A percentile compares a stretch with the other conserved stretches of the same genome.
Conservation (phyloP, 2,113 vertebrate genomes). For the Monarcha castaneiventris region DNA sequence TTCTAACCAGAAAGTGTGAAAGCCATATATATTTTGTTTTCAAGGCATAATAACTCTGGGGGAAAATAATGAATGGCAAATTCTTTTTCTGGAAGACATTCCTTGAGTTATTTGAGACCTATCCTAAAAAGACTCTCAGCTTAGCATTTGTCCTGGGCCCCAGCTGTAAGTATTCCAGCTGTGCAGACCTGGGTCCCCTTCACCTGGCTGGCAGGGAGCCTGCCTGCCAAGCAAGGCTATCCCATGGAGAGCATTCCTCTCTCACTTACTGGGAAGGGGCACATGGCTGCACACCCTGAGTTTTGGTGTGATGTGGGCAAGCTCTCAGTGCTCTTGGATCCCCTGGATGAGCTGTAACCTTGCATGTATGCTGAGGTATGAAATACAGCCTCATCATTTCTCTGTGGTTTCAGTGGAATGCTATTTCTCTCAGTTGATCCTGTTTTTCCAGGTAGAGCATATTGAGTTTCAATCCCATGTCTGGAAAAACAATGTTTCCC, state of each 20-base stretch:
- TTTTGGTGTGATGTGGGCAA: not conserved
- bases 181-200: not conserved
- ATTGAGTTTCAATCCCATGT: slow-evolving; percentile 37
- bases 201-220: accelerated
- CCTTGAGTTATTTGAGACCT: not conserved
- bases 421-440: not conserved
- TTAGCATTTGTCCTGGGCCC: not conserved
- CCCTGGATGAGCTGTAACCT: not conserved
- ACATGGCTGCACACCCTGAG: not conserved
- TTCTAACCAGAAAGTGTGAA: slow-evolving; percentile 41
- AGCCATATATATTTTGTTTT: slow-evolving; percentile 29
- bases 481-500: slow-evolving; percentile 45
- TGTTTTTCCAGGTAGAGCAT: slow-evolving; percentile 36
- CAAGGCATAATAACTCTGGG: not conserved
- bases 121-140: not conserved
- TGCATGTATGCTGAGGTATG: not conserved
- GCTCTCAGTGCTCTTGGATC: not conserved
- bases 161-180: not conserved
- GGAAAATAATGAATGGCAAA: not conserved
- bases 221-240: not conserved
- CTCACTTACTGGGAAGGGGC: not conserved
- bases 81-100: not conserved
- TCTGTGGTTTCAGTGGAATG: slow-evolving; percentile 35
- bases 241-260: not conserved
- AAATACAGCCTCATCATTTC: slow-evolving; percentile 25